Evolutionary conservation across 2,113 vertebrate species (phyloP), one percentile per base, ranked within the genome.

Genomic region (Athene noctua): DNA sequence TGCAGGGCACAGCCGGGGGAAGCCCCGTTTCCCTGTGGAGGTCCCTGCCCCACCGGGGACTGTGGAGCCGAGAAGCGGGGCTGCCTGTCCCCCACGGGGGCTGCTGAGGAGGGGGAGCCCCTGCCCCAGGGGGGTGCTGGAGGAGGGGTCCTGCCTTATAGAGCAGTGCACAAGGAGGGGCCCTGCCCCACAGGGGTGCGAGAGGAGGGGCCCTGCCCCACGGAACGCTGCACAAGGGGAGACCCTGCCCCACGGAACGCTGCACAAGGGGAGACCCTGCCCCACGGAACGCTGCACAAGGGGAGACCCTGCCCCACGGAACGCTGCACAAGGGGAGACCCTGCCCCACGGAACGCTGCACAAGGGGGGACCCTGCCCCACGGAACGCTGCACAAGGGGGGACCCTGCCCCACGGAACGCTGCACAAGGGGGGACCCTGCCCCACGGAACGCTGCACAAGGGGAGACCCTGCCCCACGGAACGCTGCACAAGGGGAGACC

Each of bases 131-230:
- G 30, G 8, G 29, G 3, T 15, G 44, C 27, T 44, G 29, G 26
- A 22, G 13, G 17, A 25, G 17, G 21, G 22, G 21, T 12, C 25
- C 20, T 20, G 42, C 25, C 77, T 49, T 34, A 26, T 17, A 18
- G 10, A 4, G 14, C 11, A 5, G 11, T 4, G 6, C 40, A n/a
- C 1, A 4, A 14, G 29, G 51, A 30, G 5, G 30, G n/a, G 13
- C 25, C 36, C 44, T 57, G 42, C 27, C 54, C 54, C 63, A 59
- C 3, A 23, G 27, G 15, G 46, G 29, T 49, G 23, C 10, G 2
- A 17, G 8, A 67, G 44, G 18, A 30, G 13, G 8, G 66, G 1
- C 7, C 36, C 21, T 68, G 58, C 11, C 91, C 65, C 26, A 32
- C 2, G 16, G 40, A 40, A 40, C 40, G 40, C 40, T 40, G 40